These are phyloP conservation scores for Agrochola macilenta DNA, from an alignment of 2,888 invertebrate genomes.

Conservation along the genomic window DNA sequence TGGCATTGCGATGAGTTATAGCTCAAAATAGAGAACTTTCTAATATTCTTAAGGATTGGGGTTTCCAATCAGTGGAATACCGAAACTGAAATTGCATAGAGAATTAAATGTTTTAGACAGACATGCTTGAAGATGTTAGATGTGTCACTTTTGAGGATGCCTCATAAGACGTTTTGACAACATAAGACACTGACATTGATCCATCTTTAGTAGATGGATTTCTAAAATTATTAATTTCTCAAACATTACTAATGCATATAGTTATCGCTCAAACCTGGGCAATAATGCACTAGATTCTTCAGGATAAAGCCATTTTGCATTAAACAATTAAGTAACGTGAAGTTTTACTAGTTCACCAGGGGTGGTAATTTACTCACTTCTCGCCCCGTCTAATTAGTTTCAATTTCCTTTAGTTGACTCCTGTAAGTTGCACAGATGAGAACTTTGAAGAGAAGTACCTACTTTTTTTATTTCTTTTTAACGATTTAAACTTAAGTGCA, in stretches of 20 bases:
- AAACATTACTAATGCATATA: neutral
- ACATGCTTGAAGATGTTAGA: neutral
- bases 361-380: conserved; percentile 46
- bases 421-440: conserved; percentile 13
- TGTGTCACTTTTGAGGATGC: neutral
- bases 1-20: neutral
- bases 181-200: neutral
- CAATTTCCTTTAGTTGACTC: conserved; percentile 45
- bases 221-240: neutral
- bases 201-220: neutral
- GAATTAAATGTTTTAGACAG: neutral
- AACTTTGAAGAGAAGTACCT: conserved; percentile 10
- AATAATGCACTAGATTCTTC: conserved; percentile 5
- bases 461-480: conserved; percentile 2
- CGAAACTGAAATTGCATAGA: neutral
- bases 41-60: too few species aligned
- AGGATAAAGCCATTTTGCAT: conserved; percentile 17
- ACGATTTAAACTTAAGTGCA: neutral
- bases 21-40: neutral
- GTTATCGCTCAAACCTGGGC: neutral
- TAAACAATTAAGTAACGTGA: conserved; percentile 33
- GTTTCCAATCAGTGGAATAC: neutral
- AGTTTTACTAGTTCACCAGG: conserved; percentile 45
- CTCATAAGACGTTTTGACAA: neutral
- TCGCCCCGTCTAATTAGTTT: conserved; percentile 47